Base-by-base conservation (phyloP, 2,113 vertebrate genomes). In the Anhinga rufa region DNA sequence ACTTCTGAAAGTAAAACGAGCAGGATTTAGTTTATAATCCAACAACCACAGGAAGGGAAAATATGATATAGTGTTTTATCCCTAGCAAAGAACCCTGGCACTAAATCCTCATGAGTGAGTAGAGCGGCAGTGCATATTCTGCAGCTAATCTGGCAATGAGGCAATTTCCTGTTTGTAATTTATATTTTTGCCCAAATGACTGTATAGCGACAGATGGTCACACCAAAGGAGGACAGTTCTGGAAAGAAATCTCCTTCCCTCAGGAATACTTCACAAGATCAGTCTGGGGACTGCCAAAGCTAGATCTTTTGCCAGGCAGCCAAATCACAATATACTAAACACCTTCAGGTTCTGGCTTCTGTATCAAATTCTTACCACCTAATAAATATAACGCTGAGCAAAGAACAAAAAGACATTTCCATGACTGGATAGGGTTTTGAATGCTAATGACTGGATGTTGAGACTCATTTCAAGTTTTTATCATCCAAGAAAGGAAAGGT, bases 11-110 rank as follows among this genome's bases (percentile, higher is more conserved):
- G 62, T 32, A 88, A 95, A 95, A 82, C 3, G 2, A 95, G 70
- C 66, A 85, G 78, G 81, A 92, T 97, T 97, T 97, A 80, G 32
- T 61, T 87, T 65, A 86, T 88, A 92, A 92, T 92, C 78, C 89
- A 95, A 74, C 42, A 44, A 9, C 2, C 2, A 70, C 62, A 95
- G 68, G 55, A 93, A 70, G 4, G 16, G 51, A 66, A 88, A 95
- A 76, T 65, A 91, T 58, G 83, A 93, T 77, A 66, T 7, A 69
- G 28, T 80, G 42, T 77, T 95, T 93, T 77, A 92, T 92, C 58
- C 66, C 66, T 52, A 84, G 66, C 66, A 89, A 91, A 94, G 84
- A 74, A 14, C 42, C 32, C 89, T 92, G 91, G 84, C 71, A 66
- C 62, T 90, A 91, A 95, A 95, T 77, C 75, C 89, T 75, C 38